A percentile compares a stretch with the other conserved stretches of the same genome.
phyloP scores from a whole-genome alignment of 2,888 invertebrate genomes.

The Parascotia fuliginaria region DNA sequence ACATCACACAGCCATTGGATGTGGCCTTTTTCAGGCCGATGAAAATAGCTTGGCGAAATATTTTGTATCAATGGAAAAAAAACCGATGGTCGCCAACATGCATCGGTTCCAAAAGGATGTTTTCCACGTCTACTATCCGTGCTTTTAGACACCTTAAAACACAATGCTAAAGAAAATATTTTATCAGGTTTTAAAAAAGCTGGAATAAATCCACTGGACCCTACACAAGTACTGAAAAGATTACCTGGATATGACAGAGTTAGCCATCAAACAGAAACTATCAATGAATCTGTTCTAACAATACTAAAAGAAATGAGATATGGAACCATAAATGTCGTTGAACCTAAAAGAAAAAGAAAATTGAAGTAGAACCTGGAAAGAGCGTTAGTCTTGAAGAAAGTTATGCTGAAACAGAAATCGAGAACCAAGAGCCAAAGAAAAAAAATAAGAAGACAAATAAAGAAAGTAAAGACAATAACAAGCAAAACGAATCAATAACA shows the following conservation, averaged over 20 bases:
- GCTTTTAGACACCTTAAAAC: constrained; percentile 13
- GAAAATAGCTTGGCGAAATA: constrained; percentile 28
- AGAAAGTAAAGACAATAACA: constrained; percentile 8
- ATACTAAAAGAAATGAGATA: neutral
- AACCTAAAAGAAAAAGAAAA: neutral
- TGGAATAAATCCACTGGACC: constrained; percentile 1
- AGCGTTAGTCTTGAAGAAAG: neutral
- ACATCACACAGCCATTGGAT: constrained; percentile 9
- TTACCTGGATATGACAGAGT: neutral
- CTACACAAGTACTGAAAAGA: neutral
- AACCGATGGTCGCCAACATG: constrained; percentile 16
- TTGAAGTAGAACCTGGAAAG: constrained; percentile 5
- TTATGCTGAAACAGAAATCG: neutral
- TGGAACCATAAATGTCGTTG: neutral
- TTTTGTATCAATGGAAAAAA: constrained; percentile 27
- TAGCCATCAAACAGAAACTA: neutral
- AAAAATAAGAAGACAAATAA: neutral
- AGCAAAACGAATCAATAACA: constrained; percentile 16
- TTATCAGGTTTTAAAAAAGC: constrained; percentile 25
- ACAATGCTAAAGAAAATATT: constrained; percentile 21
- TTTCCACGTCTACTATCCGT: constrained; percentile 22
- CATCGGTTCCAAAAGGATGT: constrained; percentile 28
- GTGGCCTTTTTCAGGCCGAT: neutral
- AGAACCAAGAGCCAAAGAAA: neutral
- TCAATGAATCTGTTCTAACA: neutral